Evolutionary conservation across 53 echinoderm and acorn worm species (phyloP).

Genomic region (Glandiceps talaboti): DNA sequence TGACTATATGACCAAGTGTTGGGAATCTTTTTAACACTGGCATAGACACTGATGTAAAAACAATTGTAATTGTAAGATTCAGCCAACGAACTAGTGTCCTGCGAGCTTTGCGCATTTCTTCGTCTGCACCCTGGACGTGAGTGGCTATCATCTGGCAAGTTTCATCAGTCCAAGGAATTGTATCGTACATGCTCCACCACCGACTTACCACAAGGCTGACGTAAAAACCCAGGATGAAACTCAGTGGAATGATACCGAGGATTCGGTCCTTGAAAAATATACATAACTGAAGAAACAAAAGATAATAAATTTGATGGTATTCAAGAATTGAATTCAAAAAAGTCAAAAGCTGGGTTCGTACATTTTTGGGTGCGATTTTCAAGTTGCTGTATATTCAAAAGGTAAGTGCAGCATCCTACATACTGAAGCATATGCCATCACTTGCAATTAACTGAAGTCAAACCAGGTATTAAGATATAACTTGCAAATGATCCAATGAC

Average conservation of each 20-base stretch:
- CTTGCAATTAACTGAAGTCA: too few relatives aligned
- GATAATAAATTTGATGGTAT: too few relatives aligned
- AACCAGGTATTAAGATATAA: too few relatives aligned
- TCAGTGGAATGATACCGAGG: neutral
- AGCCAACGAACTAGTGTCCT: neutral
- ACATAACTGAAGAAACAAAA: neutral
- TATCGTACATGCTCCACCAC: neutral
- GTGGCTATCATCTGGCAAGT: neutral
- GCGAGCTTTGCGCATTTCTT: neutral
- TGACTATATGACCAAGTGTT: neutral
- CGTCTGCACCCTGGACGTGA: neutral
- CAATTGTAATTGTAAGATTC: neutral
- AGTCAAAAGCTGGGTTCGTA: too few relatives aligned
- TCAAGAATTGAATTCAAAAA: too few relatives aligned
- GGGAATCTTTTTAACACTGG: neutral
- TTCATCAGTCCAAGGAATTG: neutral
- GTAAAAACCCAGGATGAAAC: neutral
- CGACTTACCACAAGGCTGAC: neutral
- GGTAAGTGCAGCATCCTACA: too few relatives aligned
- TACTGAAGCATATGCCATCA: too few relatives aligned
- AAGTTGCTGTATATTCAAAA: too few relatives aligned
- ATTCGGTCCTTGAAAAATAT: neutral
- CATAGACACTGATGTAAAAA: neutral
- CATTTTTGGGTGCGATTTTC: too few relatives aligned
- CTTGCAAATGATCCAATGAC: too few relatives aligned